Evolutionary conservation across 2,888 invertebrate genomes (phyloP).

Genomic region (Dynastes tityus): DNA sequence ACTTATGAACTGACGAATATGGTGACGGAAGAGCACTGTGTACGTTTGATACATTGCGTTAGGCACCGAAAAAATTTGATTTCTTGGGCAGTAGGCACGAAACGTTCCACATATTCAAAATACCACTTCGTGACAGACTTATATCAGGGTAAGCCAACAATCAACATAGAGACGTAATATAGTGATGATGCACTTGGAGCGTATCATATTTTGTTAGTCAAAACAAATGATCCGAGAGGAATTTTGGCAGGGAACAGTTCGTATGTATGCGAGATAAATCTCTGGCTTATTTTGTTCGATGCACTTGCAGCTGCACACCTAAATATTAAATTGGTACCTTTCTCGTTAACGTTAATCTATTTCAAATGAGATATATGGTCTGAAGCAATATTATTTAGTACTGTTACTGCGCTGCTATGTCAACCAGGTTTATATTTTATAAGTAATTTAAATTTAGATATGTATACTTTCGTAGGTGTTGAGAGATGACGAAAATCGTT

Average conservation of each 20-base stretch:
- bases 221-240: background rate
- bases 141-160: background rate
- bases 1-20: too few species aligned
- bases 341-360: slow-evolving; percentile 20
- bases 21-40: too few species aligned
- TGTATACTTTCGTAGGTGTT: slow-evolving; percentile 18
- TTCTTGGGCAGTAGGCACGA: background rate
- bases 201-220: background rate
- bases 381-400: slow-evolving; percentile 12
- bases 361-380: background rate
- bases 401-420: background rate
- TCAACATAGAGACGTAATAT: background rate
- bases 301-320: background rate
- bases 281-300: background rate
- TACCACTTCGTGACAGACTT: background rate
- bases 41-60: too few species aligned
- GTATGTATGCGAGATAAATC: background rate
- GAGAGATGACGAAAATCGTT: background rate
- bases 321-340: background rate
- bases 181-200: slow-evolving; percentile 11
- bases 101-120: slow-evolving; percentile 21
- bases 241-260: slow-evolving; percentile 1
- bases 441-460: slow-evolving; percentile 8
- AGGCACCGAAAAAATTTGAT: too few species aligned
- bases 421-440: slow-evolving; percentile 13